Percentiles rank a stretch among this genome's conserved stretches.
Conservation (phyloP, 2,113 vertebrate genomes). For the Camelus bactrianus region DNA sequence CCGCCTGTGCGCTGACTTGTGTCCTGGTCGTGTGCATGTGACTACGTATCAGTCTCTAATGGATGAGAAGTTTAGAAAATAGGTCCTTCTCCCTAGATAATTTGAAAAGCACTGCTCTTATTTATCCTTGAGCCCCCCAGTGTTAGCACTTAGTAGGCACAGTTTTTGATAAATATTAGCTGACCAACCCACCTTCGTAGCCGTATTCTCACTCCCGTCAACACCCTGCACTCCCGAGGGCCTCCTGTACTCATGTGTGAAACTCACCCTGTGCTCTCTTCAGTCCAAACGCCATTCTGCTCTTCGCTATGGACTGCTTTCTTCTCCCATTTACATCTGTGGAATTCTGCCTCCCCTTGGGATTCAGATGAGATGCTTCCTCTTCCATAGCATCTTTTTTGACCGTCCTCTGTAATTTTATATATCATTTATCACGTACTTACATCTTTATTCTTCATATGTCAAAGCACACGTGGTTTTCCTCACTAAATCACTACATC, state of each 20-base stretch:
- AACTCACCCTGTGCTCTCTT: background rate
- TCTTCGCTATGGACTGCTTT: background rate
- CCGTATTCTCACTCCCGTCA: background rate
- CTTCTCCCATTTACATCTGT: background rate
- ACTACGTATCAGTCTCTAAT: background rate
- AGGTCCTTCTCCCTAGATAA: background rate
- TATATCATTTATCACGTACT: background rate
- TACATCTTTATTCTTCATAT: background rate
- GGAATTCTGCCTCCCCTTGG: background rate
- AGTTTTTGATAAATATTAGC: background rate
- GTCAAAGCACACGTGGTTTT: background rate
- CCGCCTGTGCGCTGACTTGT: background rate
- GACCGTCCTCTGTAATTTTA: background rate
- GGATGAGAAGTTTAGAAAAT: background rate
- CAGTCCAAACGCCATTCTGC: background rate
- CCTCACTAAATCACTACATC: background rate
- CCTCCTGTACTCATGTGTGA: rapidly evolving
- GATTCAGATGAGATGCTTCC: background rate
- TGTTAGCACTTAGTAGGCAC: background rate
- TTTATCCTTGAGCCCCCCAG: background rate
- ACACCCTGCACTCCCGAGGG: background rate
- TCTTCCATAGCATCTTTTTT: background rate
- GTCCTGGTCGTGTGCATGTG: background rate
- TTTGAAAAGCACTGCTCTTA: background rate
- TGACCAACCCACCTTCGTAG: rapidly evolving